Base-by-base conservation (phyloP, 2,113 vertebrate species). In the Chitala chitala region DNA sequence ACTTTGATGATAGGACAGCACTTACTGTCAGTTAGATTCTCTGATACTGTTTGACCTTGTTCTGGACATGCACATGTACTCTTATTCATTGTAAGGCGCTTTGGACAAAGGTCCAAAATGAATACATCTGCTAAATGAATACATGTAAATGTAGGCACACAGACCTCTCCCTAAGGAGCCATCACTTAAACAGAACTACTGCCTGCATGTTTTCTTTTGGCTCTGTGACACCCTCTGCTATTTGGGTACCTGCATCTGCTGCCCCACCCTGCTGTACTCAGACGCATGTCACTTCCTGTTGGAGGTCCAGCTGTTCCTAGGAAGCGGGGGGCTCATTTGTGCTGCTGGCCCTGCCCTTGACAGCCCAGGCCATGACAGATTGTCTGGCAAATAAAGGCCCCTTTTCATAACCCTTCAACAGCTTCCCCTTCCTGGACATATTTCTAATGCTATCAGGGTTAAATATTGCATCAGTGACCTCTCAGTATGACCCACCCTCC, bases 391-490 rank as follows among this genome's bases (percentile, higher is more conserved):
- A 48, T 68, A 48, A 68, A n/a, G 40, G 40, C 40, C 64, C 40
- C 64, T 42, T 68, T 68, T 48, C 42, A 48, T 22, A 24, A 38
- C 15, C 40, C 64, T 51, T n/a, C n/a, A n/a, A n/a, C 64, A 5
- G 44, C 40, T 42, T 42, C 64, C 64, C 22, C 42, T 68, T 68
- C 64, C 64, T 68, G 64, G 64, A 8, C 64, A 68, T 42, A 68
- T 46, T 68, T 68, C 40, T 29, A n/a, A 46, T 22, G 10, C 64
- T 46, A 22, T 24, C 64, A 29, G 64, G 64, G 64, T 48, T 68
- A 68, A 68, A 38, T 22, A 38, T 26, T 24, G 24, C 29, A 68
- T 42, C 64, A 13, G n/a, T 46, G 64, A 46, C 38, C 10, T 8
- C 22, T 48, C 22, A 46, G 64, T 2, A 10, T 26, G 64, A 48